These are phyloP conservation scores for Tamandua tetradactyla DNA, from an alignment of 2,797 vertebrate genomes.

Conservation along the genomic window DNA sequence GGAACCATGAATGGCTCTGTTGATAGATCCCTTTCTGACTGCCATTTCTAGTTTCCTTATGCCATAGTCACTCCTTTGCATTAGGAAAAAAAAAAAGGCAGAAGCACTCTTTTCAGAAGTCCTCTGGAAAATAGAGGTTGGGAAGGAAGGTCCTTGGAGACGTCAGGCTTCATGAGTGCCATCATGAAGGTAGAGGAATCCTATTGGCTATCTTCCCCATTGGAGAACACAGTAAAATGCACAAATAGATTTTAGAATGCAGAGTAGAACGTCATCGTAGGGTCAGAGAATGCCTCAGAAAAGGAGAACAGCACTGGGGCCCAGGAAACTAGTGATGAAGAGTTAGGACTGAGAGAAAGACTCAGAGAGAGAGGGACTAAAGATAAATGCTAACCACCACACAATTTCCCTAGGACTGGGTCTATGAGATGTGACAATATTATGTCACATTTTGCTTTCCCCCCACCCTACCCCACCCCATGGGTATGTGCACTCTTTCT, in stretches of 20 bases:
- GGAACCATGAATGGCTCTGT: not conserved
- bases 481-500: not conserved
- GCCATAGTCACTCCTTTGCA: not conserved
- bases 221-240: not conserved
- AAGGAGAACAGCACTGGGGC: not conserved
- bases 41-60: not conserved
- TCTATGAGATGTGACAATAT: not conserved
- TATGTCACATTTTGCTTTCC: not conserved
- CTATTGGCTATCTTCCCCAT: not conserved
- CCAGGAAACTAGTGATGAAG: not conserved
- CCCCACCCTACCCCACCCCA: no score
- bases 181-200: not conserved
- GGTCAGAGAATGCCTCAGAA: not conserved
- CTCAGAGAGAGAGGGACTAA: not conserved
- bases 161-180: not conserved
- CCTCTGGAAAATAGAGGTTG: not conserved
- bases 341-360: not conserved
- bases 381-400: not conserved
- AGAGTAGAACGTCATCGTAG: not conserved
- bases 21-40: not conserved
- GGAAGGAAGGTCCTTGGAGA: not conserved
- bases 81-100: not conserved
- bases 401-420: not conserved
- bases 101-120: not conserved
- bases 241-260: not conserved